A percentile compares a stretch with the other conserved stretches of the same genome.
phyloP scores from a whole-genome alignment of 2,797 vertebrate species.

The Myripristis murdjan region DNA sequence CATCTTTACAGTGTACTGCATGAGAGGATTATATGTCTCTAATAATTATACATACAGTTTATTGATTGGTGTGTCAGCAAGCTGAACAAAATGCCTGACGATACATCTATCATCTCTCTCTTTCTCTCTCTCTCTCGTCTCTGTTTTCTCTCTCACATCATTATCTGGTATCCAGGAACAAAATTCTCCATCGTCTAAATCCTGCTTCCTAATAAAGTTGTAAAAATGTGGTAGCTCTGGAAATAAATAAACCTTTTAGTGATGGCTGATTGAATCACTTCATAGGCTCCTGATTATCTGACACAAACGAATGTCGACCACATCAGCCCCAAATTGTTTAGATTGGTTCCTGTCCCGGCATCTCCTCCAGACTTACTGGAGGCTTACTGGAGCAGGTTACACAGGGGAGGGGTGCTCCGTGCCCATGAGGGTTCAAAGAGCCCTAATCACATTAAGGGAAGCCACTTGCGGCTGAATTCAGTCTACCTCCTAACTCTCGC shows the following conservation, averaged over 20 bases:
- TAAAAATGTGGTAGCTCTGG: too few species aligned
- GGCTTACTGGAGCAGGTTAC: constrained; percentile 31
- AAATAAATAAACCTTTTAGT: background rate
- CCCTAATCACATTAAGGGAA: constrained; percentile 79
- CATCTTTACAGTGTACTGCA: too few species aligned
- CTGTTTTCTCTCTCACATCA: background rate
- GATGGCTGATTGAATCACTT: background rate
- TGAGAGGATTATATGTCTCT: too few species aligned
- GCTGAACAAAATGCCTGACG: too few species aligned
- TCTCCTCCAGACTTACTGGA: constrained; percentile 1
- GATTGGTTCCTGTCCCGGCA: background rate
- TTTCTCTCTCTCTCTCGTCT: background rate
- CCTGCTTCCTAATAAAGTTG: background rate
- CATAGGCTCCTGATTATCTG: background rate
- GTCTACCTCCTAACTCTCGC: constrained; percentile 63
- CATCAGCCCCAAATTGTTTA: background rate
- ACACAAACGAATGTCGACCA: background rate
- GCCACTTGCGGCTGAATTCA: constrained; percentile 64
- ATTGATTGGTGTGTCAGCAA: background rate
- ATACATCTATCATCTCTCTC: background rate
- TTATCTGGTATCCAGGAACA: background rate
- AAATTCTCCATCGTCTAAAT: background rate
- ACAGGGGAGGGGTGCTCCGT: constrained; percentile 33
- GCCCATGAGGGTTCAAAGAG: constrained; percentile 57
- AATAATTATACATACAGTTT: background rate